These are phyloP conservation scores for Alviniconcha marisindica DNA, from an alignment of 1,140 invertebrate genomes.

Conservation along the genomic window DNA sequence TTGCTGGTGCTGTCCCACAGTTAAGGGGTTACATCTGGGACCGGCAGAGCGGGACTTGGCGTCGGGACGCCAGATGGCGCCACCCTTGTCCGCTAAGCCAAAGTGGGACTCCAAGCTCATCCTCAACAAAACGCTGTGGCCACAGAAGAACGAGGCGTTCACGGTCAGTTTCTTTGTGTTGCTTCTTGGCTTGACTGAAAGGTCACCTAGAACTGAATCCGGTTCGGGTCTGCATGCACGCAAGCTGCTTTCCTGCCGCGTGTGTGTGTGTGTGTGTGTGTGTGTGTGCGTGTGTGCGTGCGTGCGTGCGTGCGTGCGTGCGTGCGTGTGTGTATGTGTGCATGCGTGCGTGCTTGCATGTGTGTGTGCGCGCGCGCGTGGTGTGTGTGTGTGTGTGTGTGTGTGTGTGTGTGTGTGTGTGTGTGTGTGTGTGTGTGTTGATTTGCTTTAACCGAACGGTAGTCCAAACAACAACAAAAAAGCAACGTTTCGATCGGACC, in stretches of 20 bases:
- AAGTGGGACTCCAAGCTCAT: conserved; percentile 62
- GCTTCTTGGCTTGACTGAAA: conserved; percentile 21
- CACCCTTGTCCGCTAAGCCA: conserved; percentile 50
- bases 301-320: not conserved
- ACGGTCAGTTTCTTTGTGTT: conserved; percentile 59
- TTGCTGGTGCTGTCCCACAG: too few relatives aligned
- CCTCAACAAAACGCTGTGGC: conserved; percentile 54
- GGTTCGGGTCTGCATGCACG: too few relatives aligned
- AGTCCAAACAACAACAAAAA: too few relatives aligned
- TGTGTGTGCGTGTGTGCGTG: conserved; percentile 5
- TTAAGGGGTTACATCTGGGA: conserved; percentile 51
- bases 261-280: conserved; percentile 25
- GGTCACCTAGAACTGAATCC: too few relatives aligned
- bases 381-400: not conserved
- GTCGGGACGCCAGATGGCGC: conserved; percentile 60
- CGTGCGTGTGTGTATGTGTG: not conserved
- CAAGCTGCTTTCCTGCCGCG: not conserved
- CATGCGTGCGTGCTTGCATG: too few relatives aligned
- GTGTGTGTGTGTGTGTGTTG: too few relatives aligned
- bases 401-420: conserved; percentile 2
- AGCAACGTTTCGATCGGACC: too few relatives aligned
- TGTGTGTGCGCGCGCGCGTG: too few relatives aligned
- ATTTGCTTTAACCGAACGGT: too few relatives aligned
- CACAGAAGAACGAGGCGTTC: conserved; percentile 56
- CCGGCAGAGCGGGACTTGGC: conserved; percentile 50